Base-by-base conservation (phyloP, 2,113 vertebrate genomes). In the Heterocephalus glaber region DNA sequence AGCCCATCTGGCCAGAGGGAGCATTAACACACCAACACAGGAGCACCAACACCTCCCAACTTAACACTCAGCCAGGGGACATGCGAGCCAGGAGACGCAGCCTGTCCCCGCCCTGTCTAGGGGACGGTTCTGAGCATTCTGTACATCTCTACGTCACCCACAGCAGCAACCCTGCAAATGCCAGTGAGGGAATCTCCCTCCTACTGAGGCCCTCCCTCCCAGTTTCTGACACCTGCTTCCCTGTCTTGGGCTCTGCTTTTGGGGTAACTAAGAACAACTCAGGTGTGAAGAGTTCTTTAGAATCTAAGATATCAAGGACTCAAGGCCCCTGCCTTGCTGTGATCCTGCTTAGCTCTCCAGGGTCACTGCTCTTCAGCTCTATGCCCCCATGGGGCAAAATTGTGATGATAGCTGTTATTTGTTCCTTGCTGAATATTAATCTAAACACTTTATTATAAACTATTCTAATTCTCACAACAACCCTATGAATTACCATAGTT, bases 11-110 rank as follows among this genome's bases (percentile, higher is more conserved):
- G n/a, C 24, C 72, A 28, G 24, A 30, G 24, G 72, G 24, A 76
- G 72, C 72, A 47, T 16, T 16, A 3, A 30, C 56, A 56, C 4
- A 1, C 17, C 16, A 58, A 68, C 2, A 38, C 26, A 10, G 24
- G 24, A 76, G 72, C 72, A 47, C 6, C 3, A 3, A 30, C 0
- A 2, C 11, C 13, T 2, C 13, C 14, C 1, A 4, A 24, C 20
- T 13, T 16, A 28, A 35, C 61, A 33, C 58, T 54, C 28, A 17
- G 12, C 44, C 20, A n/a, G 66, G 11, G n/a, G 9, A 54, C 3
- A 3, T 4, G 41, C 28, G 17, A 24, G 8, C 6, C 7, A 12
- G 7, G 11, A 12, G 28, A 38, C 13, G 28, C 52, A 26, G 72
- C 30, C 65, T 22, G 11, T 7, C 5, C 19, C 11, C 35, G 3